Conservation (phyloP, 2,797 vertebrate genomes). For the Paguma larvata region DNA sequence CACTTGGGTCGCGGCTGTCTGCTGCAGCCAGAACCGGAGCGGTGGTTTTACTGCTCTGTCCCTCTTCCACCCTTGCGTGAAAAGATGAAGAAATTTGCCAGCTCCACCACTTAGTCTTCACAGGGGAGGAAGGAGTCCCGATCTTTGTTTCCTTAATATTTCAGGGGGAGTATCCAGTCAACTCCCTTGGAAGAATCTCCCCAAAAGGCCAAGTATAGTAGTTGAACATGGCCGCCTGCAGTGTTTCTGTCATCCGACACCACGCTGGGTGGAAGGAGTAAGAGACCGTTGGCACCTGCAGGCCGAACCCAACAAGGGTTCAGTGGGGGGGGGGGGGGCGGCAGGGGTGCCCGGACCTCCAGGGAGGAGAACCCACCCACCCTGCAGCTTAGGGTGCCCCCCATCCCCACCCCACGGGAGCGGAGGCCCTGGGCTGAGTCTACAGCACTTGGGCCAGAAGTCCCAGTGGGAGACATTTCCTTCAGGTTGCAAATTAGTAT, state of each 20-base stretch:
- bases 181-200: background rate
- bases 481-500: background rate
- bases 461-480: background rate
- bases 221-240: background rate
- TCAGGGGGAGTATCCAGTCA: background rate
- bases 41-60: background rate
- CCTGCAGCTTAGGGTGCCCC: no score
- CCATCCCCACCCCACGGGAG: background rate
- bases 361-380: background rate
- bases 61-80: background rate
- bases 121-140: background rate
- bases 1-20: slow-evolving; percentile 46
- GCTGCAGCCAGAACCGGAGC: background rate
- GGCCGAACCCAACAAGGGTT: background rate
- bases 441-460: background rate
- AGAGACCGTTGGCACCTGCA: background rate
- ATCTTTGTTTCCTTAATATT: slow-evolving; percentile 11
- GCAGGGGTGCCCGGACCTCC: fast-evolving
- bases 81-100: slow-evolving; percentile 29
- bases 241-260: background rate
- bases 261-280: background rate
- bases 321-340: background rate
- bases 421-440: background rate
- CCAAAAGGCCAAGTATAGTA: background rate
- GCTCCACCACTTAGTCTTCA: background rate